These are phyloP conservation scores for Seira sanloemensis DNA, from an alignment of 2,888 invertebrate species.

Conservation along the genomic window DNA sequence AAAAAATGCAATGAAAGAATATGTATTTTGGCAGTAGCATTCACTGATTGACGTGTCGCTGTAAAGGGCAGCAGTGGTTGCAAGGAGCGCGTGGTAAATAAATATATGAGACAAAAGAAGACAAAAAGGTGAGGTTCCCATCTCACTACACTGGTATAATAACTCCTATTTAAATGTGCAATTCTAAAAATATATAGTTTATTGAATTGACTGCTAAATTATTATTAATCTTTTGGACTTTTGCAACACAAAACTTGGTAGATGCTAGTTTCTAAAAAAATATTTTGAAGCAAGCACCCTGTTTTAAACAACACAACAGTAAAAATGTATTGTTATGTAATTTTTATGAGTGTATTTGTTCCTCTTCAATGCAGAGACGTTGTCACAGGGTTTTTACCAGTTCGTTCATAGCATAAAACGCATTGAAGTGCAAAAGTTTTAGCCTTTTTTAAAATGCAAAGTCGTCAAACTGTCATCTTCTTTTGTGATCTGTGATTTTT, in stretches of 20 bases:
- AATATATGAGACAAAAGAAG: neutral
- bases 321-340: neutral
- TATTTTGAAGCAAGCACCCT: too few relatives aligned
- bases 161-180: neutral
- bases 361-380: slow-evolving; percentile 25
- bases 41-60: neutral
- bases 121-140: neutral
- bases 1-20: neutral
- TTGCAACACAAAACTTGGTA: too few relatives aligned
- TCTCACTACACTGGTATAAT: neutral
- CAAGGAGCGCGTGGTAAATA: too few relatives aligned
- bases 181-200: slow-evolving; percentile 4
- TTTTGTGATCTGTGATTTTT: slow-evolving; percentile 69
- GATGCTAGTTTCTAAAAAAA: too few relatives aligned
- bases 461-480: slow-evolving; percentile 55
- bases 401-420: slow-evolving; percentile 23
- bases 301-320: neutral
- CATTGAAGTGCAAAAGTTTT: neutral
- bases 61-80: too few relatives aligned
- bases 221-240: neutral
- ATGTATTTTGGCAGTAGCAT: neutral
- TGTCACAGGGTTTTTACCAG: slow-evolving; percentile 20
- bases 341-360: neutral
- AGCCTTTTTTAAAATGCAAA: slow-evolving; percentile 54
- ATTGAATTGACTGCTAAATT: neutral